These are phyloP conservation scores for Galago senegalensis DNA, from an alignment of 2,797 vertebrate species.

Conservation along the genomic window DNA sequence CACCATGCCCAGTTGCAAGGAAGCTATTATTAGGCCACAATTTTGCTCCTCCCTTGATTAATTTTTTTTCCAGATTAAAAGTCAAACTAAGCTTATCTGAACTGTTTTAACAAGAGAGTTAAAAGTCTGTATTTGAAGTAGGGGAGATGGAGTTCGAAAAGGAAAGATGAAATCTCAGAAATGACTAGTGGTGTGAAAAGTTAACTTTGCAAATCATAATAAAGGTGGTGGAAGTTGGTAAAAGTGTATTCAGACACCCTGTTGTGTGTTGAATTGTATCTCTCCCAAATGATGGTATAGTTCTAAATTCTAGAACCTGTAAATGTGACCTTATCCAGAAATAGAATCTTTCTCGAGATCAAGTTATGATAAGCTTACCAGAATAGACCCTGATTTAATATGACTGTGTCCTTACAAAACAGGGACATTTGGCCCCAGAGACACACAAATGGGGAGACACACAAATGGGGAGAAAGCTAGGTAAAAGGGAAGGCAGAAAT, in stretches of 20 bases:
- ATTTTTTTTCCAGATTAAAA: constrained; percentile 15
- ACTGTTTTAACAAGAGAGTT: neutral
- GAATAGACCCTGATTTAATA: neutral
- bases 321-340: neutral
- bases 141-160: neutral
- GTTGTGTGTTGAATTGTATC: neutral
- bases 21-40: too few relatives aligned
- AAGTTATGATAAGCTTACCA: neutral
- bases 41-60: too few relatives aligned
- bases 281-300: neutral
- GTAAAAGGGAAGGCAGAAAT: neutral
- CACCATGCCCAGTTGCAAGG: too few relatives aligned
- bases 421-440: neutral
- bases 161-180: neutral
- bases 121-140: constrained; percentile 15
- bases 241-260: neutral
- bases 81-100: neutral
- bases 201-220: neutral
- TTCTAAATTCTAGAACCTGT: neutral
- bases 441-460: neutral
- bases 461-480: neutral
- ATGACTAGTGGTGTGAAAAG: neutral
- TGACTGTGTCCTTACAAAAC: neutral
- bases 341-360: neutral
- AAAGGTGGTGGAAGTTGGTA: neutral